A percentile compares a stretch with the other conserved stretches of the same genome.
phyloP scores from a whole-genome alignment of 2,797 vertebrate genomes.

The Smutsia gigantea region DNA sequence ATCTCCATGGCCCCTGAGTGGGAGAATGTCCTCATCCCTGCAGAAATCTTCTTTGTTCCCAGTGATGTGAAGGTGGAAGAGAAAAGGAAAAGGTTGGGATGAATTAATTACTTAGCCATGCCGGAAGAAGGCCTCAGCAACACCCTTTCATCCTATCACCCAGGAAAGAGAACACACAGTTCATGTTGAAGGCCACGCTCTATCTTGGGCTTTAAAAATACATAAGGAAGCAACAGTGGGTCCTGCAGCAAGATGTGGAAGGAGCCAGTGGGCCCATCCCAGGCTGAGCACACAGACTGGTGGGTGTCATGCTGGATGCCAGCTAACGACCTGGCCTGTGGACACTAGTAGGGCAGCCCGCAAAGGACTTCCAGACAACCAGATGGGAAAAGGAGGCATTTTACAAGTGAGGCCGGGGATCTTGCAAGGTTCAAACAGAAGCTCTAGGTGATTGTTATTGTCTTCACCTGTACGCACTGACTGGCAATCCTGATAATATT shows the following conservation, averaged over 20 bases:
- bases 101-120: not conserved
- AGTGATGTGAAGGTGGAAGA: not conserved
- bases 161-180: not conserved
- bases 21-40: not conserved
- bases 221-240: not conserved
- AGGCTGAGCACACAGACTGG: not conserved
- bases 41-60: slow-evolving; percentile 15
- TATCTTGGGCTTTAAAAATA: not conserved
- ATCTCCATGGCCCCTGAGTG: not conserved
- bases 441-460: not conserved
- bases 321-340: not conserved
- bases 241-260: not conserved
- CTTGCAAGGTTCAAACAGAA: not conserved
- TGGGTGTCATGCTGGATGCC: not conserved
- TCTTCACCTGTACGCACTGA: not conserved
- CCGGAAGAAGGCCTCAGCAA: not conserved
- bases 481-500: not conserved
- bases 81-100: not conserved
- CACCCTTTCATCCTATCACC: not conserved
- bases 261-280: not conserved
- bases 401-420: not conserved
- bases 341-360: not conserved
- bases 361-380: not conserved
- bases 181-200: not conserved
- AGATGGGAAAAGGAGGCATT: not conserved